Evolutionary conservation across 92 coral and sea anemone genomes (phyloP).

Genomic region (Anthopleura xanthogrammica): DNA sequence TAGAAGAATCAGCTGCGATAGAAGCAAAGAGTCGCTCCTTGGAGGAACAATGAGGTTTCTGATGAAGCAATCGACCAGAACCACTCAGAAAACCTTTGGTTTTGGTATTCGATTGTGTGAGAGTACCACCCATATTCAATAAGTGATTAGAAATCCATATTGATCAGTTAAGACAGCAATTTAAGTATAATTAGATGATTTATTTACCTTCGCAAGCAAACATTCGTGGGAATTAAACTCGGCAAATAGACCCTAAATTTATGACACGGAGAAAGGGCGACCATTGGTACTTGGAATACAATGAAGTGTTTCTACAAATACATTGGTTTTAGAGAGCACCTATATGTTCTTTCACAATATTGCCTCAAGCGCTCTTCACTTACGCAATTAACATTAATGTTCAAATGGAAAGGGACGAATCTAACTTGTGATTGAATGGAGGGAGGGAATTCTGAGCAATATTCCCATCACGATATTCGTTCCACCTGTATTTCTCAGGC

Average conservation of each 20-base stretch:
- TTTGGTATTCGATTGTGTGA: conserved; percentile 19
- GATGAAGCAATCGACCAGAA: background rate
- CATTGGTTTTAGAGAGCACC: background rate
- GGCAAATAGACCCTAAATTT: conserved; percentile 7
- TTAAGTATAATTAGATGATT: conserved; percentile 30
- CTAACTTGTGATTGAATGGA: conserved; percentile 3
- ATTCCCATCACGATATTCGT: background rate
- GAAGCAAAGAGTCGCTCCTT: background rate
- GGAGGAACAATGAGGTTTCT: background rate
- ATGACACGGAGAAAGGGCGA: background rate
- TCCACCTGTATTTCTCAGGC: conserved; percentile 21
- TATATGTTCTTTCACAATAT: background rate
- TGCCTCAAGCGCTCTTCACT: conserved; percentile 26
- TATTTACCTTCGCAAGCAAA: conserved; percentile 8
- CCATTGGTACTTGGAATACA: conserved; percentile 3
- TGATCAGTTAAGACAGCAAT: conserved; percentile 47
- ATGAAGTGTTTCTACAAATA: conserved; percentile 1
- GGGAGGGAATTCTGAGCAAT: background rate
- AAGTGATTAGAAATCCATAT: conserved; percentile 36
- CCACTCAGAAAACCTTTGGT: background rate
- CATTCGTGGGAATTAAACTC: background rate
- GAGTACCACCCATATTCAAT: conserved; percentile 24
- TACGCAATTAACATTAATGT: conserved; percentile 30
- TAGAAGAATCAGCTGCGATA: conserved; percentile 1
- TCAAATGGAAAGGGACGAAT: conserved; percentile 13